phyloP scores from a whole-genome alignment of 2,888 invertebrate genomes.

The Amphipoea lucens region DNA sequence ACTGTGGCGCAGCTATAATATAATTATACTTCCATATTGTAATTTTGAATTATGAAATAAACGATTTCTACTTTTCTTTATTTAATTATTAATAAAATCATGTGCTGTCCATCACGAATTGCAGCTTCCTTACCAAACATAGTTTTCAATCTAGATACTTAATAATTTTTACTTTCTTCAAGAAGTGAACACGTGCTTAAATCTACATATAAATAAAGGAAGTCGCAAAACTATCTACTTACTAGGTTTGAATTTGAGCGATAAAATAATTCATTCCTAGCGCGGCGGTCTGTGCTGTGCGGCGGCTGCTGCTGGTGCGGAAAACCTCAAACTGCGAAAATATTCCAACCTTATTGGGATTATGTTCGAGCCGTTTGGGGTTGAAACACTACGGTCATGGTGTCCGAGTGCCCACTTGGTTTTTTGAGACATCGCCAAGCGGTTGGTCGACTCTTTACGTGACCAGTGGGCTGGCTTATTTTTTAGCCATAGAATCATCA shows the following conservation, averaged over 20 bases:
- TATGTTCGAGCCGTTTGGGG: background rate
- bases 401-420: background rate
- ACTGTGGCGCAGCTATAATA: too few species aligned
- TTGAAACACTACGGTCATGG: background rate
- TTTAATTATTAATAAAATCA: background rate
- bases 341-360: too few species aligned
- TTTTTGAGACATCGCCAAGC: background rate
- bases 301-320: background rate
- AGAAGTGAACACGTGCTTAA: background rate
- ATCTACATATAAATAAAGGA: background rate
- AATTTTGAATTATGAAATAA: background rate
- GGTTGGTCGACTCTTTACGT: background rate
- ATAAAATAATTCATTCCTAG: background rate
- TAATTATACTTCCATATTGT: background rate
- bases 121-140: background rate
- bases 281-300: background rate
- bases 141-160: background rate
- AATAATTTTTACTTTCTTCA: background rate
- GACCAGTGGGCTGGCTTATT: background rate
- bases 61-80: background rate
- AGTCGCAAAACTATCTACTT: background rate
- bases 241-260: background rate
- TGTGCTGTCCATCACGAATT: background rate
- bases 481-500: background rate
- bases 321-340: too few species aligned